These are phyloP conservation scores for Pseudobourletiella spinata DNA, from an alignment of 1,140 invertebrate genomes.

Conservation along the genomic window DNA sequence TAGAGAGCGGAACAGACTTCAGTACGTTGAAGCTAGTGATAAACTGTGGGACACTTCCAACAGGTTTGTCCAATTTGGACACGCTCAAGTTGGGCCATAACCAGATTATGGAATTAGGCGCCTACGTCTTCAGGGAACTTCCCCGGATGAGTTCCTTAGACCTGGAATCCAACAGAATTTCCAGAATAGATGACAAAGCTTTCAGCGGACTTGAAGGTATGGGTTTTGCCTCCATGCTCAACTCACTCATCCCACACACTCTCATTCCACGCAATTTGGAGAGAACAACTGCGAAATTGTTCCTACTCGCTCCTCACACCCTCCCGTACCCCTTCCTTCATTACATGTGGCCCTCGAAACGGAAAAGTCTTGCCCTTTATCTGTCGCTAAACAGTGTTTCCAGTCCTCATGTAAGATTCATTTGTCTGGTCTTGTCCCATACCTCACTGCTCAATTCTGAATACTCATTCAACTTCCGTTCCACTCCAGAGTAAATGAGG, in stretches of 20 bases:
- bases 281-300: neutral
- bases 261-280: neutral
- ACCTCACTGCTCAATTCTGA: too few relatives aligned
- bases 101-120: slow-evolving; percentile 62
- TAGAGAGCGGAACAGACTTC: too few relatives aligned
- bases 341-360: too few relatives aligned
- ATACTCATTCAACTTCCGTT: too few relatives aligned
- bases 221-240: slow-evolving; percentile 26
- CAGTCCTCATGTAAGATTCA: too few relatives aligned
- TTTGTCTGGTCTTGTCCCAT: too few relatives aligned
- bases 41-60: slow-evolving; percentile 7
- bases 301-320: neutral
- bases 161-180: slow-evolving; percentile 73
- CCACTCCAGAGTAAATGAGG: too few relatives aligned
- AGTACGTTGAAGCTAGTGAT: too few relatives aligned
- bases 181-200: slow-evolving; percentile 65
- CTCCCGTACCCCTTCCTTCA: too few relatives aligned
- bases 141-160: slow-evolving; percentile 70
- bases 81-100: slow-evolving; percentile 75
- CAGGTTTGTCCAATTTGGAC: slow-evolving; percentile 67
- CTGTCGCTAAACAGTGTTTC: too few relatives aligned
- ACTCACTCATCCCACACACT: too few relatives aligned
- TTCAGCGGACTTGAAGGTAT: slow-evolving; percentile 76
- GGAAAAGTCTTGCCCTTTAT: too few relatives aligned
- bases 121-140: slow-evolving; percentile 68